A percentile compares a stretch with the other conserved stretches of the same genome.
Evolutionary conservation across 2,888 invertebrate species (phyloP).

Genomic region (Lasioglossum morio): DNA sequence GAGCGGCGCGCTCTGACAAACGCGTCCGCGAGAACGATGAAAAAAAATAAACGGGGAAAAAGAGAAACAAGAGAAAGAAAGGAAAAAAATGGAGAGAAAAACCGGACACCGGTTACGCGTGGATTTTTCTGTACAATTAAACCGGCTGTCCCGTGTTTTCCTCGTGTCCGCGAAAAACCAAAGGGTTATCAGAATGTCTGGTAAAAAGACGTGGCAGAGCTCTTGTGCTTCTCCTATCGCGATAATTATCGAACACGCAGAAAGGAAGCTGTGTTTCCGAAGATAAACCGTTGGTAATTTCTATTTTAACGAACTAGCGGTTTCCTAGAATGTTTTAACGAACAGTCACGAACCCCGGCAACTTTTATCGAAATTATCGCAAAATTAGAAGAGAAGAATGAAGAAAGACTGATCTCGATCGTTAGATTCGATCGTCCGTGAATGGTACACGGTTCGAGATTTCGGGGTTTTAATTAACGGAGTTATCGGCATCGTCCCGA

Average conservation of each 20-base stretch:
- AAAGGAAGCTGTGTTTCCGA: not conserved
- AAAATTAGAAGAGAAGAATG: not conserved
- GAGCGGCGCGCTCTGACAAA: not conserved
- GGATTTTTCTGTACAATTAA: slow-evolving; percentile 7
- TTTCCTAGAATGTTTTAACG: slow-evolving; percentile 25
- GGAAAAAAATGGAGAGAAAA: not conserved
- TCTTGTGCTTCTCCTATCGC: not conserved
- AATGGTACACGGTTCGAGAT: not conserved
- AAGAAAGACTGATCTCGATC: not conserved
- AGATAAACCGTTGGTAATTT: slow-evolving; percentile 29
- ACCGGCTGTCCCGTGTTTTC: not conserved
- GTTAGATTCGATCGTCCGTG: too few relatives aligned
- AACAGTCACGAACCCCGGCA: slow-evolving; percentile 34
- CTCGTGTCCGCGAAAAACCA: not conserved
- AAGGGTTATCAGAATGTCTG: not conserved
- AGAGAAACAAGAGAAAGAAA: not conserved
- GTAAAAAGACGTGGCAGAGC: not conserved
- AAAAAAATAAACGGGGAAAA: not conserved
- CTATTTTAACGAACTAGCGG: slow-evolving; percentile 46
- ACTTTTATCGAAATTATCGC: not conserved
- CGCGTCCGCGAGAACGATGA: not conserved
- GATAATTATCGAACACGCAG: slow-evolving; percentile 35
- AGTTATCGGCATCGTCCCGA: slow-evolving; percentile 25
- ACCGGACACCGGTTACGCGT: not conserved
- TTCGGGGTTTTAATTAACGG: slow-evolving; percentile 30